These are phyloP conservation scores for Paradoxurus hermaphroditus DNA, from an alignment of 2,113 vertebrate species.

Conservation along the genomic window DNA sequence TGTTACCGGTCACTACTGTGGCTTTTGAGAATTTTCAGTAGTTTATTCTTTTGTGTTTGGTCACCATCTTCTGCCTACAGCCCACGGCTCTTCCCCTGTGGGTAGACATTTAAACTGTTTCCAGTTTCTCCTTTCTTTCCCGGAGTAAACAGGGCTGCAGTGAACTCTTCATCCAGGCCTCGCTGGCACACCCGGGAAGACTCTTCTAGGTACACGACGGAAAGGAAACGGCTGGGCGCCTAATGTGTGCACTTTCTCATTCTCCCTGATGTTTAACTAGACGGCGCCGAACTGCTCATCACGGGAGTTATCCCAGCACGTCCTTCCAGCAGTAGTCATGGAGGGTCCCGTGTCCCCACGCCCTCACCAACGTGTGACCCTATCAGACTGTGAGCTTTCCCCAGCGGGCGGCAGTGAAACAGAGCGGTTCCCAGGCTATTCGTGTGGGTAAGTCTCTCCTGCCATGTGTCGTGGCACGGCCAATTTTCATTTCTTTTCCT, in stretches of 20 bases:
- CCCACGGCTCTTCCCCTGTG: not conserved
- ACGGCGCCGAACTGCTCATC: not conserved
- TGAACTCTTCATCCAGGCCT: not conserved
- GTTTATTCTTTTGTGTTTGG: not conserved
- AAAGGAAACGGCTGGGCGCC: not conserved
- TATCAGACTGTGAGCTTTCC: not conserved
- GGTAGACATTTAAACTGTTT: not conserved
- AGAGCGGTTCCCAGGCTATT: not conserved
- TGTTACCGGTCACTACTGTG: rapidly evolving
- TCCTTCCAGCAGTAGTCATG: not conserved
- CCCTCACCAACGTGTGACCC: not conserved
- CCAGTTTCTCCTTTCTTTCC: not conserved
- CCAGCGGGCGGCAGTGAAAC: not conserved
- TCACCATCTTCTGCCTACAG: not conserved
- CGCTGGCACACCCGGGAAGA: not conserved
- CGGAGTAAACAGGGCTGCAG: not conserved
- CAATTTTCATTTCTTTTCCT: not conserved
- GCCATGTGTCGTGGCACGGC: rapidly evolving
- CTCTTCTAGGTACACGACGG: not conserved
- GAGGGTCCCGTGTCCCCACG: not conserved
- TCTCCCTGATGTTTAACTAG: not conserved
- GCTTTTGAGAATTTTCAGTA: not conserved
- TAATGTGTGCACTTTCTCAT: rapidly evolving
- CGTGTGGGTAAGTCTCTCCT: not conserved
- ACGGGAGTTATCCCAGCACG: not conserved